These are phyloP conservation scores for Struthidea cinerea DNA, from an alignment of 2,113 vertebrate species.

Conservation along the genomic window DNA sequence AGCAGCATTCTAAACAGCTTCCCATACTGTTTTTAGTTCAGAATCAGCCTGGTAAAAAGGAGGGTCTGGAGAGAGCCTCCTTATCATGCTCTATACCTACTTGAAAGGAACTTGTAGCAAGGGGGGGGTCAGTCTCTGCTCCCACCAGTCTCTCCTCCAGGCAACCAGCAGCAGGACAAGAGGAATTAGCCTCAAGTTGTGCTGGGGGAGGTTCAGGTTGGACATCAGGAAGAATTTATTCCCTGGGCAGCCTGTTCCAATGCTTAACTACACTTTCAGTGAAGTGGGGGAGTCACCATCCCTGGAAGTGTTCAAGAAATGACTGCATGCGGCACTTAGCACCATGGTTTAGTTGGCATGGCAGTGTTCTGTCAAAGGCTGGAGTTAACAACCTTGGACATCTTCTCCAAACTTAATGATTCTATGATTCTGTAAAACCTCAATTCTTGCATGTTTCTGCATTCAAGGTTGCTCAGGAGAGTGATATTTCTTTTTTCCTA, in stretches of 20 bases:
- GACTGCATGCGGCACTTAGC: not conserved
- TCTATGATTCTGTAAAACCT: not conserved
- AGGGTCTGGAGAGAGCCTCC: not conserved
- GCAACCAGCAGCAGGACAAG: not conserved
- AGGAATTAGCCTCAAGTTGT: not conserved
- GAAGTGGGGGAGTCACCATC: not conserved
- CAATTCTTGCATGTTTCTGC: not conserved
- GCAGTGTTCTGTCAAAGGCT: not conserved
- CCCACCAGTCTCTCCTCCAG: fast-evolving
- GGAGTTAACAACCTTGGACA: not conserved
- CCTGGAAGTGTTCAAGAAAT: not conserved
- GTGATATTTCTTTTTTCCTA: not conserved
- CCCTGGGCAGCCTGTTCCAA: not conserved
- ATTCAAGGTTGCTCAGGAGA: not conserved
- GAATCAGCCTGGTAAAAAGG: not conserved
- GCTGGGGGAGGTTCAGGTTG: not conserved
- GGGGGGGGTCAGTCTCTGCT: fast-evolving
- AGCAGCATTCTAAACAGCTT: not conserved
- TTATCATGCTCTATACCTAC: not conserved
- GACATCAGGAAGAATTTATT: not conserved
- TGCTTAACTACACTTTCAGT: not conserved
- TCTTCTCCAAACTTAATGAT: not conserved
- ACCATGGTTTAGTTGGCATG: not conserved
- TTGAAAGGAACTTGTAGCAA: not conserved
- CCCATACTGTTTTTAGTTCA: not conserved